These are phyloP conservation scores for Tortricodes alternella DNA, from an alignment of 2,888 invertebrate genomes.

Conservation along the genomic window DNA sequence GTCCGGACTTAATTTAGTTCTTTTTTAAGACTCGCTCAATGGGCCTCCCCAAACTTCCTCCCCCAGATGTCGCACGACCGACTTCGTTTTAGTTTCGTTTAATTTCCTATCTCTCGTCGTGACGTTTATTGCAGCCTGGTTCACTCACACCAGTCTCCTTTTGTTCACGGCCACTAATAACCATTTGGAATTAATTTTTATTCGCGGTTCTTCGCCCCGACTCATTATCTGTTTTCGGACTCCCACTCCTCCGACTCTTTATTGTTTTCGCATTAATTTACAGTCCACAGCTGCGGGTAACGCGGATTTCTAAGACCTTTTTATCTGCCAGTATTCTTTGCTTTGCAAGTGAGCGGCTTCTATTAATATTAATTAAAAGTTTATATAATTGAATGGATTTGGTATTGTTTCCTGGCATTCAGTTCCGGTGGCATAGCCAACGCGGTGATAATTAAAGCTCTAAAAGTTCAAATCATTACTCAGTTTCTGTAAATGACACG, in stretches of 20 bases:
- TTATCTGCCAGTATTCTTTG: slow-evolving; percentile 78
- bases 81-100: slow-evolving; percentile 78
- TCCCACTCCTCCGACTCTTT: slow-evolving; percentile 58
- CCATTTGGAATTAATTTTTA: slow-evolving; percentile 74
- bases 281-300: slow-evolving; percentile 78
- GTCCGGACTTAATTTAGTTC: slow-evolving; percentile 68
- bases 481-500: slow-evolving; percentile 62
- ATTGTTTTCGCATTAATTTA: slow-evolving; percentile 82
- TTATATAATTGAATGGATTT: slow-evolving; percentile 80
- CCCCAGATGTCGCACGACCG: slow-evolving; percentile 66
- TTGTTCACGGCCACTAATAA: slow-evolving; percentile 72
- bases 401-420: slow-evolving; percentile 75
- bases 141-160: slow-evolving; percentile 62
- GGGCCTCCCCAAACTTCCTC: slow-evolving; percentile 55
- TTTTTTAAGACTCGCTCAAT: slow-evolving; percentile 57
- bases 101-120: slow-evolving; percentile 77
- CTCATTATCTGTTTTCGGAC: slow-evolving; percentile 65
- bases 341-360: slow-evolving; percentile 76
- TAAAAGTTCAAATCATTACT: slow-evolving; percentile 62
- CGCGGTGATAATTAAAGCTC: slow-evolving; percentile 75
- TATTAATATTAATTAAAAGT: slow-evolving; percentile 83
- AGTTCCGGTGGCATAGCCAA: slow-evolving; percentile 66
- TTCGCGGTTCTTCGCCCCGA: slow-evolving; percentile 53
- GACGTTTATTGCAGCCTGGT: slow-evolving; percentile 70
- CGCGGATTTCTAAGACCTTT: slow-evolving; percentile 79